Conservation (phyloP, 2,113 vertebrate genomes). For the Plestiodon gilberti region DNA sequence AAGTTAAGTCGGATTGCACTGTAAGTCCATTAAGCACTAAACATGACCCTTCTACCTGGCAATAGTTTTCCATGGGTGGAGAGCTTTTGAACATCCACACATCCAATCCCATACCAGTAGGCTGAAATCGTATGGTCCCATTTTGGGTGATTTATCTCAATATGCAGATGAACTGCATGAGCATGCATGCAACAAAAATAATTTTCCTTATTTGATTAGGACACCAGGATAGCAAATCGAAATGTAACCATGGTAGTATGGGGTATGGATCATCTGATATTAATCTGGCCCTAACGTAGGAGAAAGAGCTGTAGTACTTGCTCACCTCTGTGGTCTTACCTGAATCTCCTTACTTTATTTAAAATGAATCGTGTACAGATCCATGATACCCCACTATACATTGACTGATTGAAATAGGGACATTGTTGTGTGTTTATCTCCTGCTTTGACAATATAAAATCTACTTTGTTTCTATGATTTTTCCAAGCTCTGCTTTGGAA, state of each 20-base stretch:
- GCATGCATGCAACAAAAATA: not conserved
- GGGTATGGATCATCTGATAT: not conserved
- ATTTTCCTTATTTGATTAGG: not conserved
- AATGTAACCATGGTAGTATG: not conserved
- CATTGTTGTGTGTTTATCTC: not conserved
- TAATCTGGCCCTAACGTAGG: not conserved
- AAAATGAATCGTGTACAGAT: not conserved
- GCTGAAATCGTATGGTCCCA: not conserved
- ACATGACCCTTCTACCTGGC: not conserved
- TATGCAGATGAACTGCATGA: not conserved
- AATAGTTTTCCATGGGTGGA: not conserved
- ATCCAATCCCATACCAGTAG: not conserved
- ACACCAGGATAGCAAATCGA: not conserved
- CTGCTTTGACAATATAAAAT: no score
- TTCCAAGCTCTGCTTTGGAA: no score
- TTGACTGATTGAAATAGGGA: not conserved
- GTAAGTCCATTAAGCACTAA: no score
- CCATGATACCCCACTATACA: not conserved
- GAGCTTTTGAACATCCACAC: not conserved
- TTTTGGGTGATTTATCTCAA: not conserved
- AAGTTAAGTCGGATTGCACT: no score
- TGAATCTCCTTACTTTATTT: not conserved
- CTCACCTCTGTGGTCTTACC: not conserved
- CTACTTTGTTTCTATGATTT: no score
- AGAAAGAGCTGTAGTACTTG: not conserved